These are phyloP conservation scores for Eurystomus gularis DNA, from an alignment of 2,113 vertebrate species.

Conservation along the genomic window DNA sequence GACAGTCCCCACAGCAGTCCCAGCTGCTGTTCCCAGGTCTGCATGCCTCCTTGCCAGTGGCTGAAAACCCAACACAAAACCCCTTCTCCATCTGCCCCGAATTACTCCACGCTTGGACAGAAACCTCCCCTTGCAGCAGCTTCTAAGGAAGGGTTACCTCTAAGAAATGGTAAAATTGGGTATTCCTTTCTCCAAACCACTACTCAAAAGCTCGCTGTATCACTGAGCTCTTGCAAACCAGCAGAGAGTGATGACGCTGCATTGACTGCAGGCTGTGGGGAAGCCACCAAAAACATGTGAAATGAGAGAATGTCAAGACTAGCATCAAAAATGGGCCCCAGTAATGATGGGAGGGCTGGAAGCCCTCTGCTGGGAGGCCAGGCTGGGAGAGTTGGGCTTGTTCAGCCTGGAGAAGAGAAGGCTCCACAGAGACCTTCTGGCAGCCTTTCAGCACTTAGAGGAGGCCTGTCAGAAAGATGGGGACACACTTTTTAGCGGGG, in stretches of 20 bases:
- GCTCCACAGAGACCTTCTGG: too few relatives aligned
- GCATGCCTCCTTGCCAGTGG: accelerated
- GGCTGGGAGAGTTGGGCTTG: too few relatives aligned
- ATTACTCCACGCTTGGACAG: neutral
- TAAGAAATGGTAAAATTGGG: neutral
- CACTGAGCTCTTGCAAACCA: neutral
- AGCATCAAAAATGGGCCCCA: neutral
- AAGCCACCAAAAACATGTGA: neutral
- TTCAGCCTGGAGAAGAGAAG: too few relatives aligned
- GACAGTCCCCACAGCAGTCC: accelerated
- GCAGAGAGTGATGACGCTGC: too few relatives aligned
- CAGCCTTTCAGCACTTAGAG: too few relatives aligned
- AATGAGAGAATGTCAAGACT: neutral
- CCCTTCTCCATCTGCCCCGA: neutral
- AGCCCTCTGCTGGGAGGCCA: neutral
- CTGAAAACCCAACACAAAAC: neutral
- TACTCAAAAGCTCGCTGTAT: neutral
- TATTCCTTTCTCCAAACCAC: neutral
- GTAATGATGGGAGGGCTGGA: neutral
- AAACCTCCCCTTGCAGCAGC: neutral
- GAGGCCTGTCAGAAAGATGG: too few relatives aligned
- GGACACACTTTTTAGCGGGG: too few relatives aligned
- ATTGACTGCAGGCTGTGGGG: neutral
- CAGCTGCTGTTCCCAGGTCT: neutral
- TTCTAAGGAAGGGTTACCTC: neutral